Percentiles rank a stretch among this genome's conserved stretches.
phyloP scores from a whole-genome alignment of 2,888 invertebrate species.

The Iphiclides podalirius region DNA sequence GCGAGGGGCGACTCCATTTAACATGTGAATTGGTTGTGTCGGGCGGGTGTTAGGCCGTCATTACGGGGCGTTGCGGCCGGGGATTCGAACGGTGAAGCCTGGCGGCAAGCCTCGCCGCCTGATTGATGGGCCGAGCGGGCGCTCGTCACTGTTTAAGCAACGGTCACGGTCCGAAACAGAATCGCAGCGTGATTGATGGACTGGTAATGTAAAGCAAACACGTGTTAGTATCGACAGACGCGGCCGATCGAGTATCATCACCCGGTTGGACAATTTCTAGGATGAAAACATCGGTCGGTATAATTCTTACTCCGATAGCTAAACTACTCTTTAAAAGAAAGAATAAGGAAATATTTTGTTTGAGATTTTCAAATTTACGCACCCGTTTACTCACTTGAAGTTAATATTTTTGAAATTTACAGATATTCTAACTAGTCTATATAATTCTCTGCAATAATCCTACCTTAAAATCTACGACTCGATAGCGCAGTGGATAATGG shows the following conservation, averaged over 20 bases:
- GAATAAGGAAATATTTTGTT: no score
- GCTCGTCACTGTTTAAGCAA: constrained; percentile 75
- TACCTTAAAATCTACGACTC: no score
- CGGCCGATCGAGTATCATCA: constrained; percentile 46
- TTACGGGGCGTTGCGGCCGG: constrained; percentile 49
- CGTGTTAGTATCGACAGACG: constrained; percentile 33
- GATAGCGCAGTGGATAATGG: no score
- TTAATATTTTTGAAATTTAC: no score
- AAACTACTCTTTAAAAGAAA: no score
- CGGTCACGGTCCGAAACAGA: constrained; percentile 72
- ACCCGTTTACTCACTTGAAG: no score
- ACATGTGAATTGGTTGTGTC: constrained; percentile 78
- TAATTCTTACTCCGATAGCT: no score
- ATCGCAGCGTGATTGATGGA: constrained; percentile 76
- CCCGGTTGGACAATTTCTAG: constrained; percentile 18
- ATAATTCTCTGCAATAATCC: no score
- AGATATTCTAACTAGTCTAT: no score
- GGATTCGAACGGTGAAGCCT: constrained; percentile 34
- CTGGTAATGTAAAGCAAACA: constrained; percentile 78
- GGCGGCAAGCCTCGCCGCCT: constrained; percentile 37
- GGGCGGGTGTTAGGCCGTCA: constrained; percentile 60
- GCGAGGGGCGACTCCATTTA: constrained; percentile 73
- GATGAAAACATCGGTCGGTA: not conserved
- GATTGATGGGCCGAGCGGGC: constrained; percentile 67
- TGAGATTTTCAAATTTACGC: no score